These are phyloP conservation scores for Sturnus vulgaris DNA, from an alignment of 2,113 vertebrate species.

Conservation along the genomic window DNA sequence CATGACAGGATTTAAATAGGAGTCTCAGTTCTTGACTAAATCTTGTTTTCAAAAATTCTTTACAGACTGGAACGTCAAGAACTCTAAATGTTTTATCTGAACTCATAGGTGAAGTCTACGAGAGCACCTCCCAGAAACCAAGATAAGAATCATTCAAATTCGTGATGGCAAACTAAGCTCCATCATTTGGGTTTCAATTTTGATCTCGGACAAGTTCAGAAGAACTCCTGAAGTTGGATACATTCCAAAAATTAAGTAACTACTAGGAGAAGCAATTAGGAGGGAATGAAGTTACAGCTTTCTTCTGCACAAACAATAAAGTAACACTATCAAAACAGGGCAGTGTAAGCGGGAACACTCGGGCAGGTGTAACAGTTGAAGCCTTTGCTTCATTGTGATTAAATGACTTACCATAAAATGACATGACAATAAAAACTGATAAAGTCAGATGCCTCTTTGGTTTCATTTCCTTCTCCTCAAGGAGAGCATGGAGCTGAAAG, in stretches of 20 bases:
- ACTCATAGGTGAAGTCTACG: background rate
- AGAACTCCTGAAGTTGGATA: background rate
- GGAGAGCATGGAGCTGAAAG: background rate
- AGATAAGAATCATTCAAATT: background rate
- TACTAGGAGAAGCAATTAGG: background rate
- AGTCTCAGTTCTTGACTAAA: background rate
- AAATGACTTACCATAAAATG: background rate
- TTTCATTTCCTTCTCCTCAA: background rate
- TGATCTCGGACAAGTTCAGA: fast-evolving
- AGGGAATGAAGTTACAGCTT: background rate
- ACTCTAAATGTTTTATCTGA: background rate
- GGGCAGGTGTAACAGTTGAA: background rate
- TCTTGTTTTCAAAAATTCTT: background rate
- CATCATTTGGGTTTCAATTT: background rate
- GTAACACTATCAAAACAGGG: background rate
- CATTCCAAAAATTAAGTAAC: background rate
- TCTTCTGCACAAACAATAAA: background rate
- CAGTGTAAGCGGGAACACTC: fast-evolving
- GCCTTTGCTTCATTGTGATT: background rate
- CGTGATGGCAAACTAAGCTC: background rate
- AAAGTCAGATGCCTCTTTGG: background rate
- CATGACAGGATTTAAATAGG: background rate
- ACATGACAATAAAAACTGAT: background rate
- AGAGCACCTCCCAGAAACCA: background rate
- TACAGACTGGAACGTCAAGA: background rate